Base-by-base conservation (phyloP, 2,797 vertebrate species). In the Coracias cyanogaster region DNA sequence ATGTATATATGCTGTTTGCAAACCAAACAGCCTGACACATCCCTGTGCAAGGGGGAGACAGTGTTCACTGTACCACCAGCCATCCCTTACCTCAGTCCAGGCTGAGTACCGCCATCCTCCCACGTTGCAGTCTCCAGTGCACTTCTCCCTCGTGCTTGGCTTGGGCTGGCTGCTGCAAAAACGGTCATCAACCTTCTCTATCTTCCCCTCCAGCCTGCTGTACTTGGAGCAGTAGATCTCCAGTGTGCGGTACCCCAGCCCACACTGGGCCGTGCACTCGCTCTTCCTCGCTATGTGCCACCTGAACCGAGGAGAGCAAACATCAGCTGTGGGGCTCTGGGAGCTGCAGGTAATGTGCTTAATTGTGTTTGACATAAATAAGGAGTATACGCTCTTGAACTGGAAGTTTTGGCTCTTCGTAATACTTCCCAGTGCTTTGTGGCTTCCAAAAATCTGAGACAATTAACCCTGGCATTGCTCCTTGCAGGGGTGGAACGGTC, bases 71-170 rank as follows among this genome's bases (percentile, higher is more conserved):
- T 8, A 7, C 12, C 31, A 9, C 1, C 0, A 8, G 86, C 80
- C 88, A 48, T 5, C 70, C 78, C 98, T 97, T 95, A 99, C 99
- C 98, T 99, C 99, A 2, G 99, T 99, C 99, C 99, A 99, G 29
- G 99, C 96, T 0, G 99, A 99, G 96, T 99, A 99, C 69, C 99
- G 98, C 99, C 99, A 99, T 54, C 98, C 99, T 25, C 99, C 99
- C 0, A 98, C 98, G 54, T 98, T 99, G 93, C 99, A 99, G 92
- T 99, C 99, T 71, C 99, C 99, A 15, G 98, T 98, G 96, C 99
- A 99, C 62, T 98, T 98, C 96, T 99, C 99, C 97, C 98, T 99
- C 26, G 98, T 98, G 66, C 98, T 99, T 4, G 99, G 99, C 84
- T 99, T 99, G 94, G 97, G 97, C 62, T 98, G 98, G 92, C 98